Evolutionary conservation across 1,140 invertebrate genomes (phyloP), one percentile per base, ranked within the genome.

Genomic region (Drosophila arawakana): DNA sequence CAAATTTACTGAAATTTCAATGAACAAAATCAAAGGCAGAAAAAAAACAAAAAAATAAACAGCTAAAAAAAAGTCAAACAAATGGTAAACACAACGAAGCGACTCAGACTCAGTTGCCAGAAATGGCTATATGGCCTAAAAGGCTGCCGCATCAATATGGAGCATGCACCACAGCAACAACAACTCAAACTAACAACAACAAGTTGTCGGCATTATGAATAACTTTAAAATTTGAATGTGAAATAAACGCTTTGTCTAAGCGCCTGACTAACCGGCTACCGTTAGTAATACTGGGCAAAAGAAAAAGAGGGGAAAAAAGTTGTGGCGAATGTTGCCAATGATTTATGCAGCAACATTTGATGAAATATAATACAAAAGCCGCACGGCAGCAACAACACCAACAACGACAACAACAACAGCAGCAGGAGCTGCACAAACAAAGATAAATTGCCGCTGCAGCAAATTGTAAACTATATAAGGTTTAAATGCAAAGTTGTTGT

Each of bases 171-270:
- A 60, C 52, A 25, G 39, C 39, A 49, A 35, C 66, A 46, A 30
- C 25, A 30, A 30, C 25, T 30, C 6, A 30, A 30, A 30, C 10
- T 25, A 39, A 59, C 65, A 46, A 54, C 49, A 65, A 63, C 69
- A 76, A 76, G 73, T 65, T 68, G 76, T 78, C 79, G 83, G 78
- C 84, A 89, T 89, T 89, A 89, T 89, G 84, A 89, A 89, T 89
- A 89, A 89, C 84, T 89, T 89, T 89, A 72, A 76, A 89, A 89
- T 89, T 89, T 89, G 84, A 89, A 89, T 89, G 84, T 89, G 84
- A 89, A 89, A 89, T 89, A 89, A 89, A 89, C 80, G 84, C 84
- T 84, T 89, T 89, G 84, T 89, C 84, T 88, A 82, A 80, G 73
- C 82, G 61, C 73, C 47, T 50, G 37, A 21, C 41, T 49, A 66